phyloP scores from a whole-genome alignment of 2,797 vertebrate species.

The Heterohyrax brucei region DNA sequence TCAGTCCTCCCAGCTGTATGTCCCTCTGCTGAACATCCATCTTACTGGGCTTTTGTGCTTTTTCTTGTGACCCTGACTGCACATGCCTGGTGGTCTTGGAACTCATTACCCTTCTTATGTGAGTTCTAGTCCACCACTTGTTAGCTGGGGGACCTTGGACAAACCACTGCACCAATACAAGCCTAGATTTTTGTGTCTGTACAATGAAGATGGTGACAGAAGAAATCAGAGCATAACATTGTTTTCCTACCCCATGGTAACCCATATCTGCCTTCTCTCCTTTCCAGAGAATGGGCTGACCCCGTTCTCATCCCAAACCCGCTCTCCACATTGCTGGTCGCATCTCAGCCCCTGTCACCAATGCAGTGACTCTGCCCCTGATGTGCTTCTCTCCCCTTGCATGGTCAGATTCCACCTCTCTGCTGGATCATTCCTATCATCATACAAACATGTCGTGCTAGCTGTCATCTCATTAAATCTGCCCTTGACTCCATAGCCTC shows the following conservation, averaged over 20 bases:
- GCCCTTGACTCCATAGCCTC: not conserved
- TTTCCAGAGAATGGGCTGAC: not conserved
- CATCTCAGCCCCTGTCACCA: not conserved
- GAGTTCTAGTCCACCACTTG: not conserved
- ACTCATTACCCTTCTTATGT: not conserved
- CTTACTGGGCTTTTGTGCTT: not conserved
- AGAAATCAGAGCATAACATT: not conserved
- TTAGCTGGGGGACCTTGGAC: not conserved
- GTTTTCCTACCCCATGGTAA: not conserved
- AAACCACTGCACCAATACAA: not conserved
- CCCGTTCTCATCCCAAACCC: not conserved
- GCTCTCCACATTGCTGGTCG: not conserved
- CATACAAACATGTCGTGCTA: no score
- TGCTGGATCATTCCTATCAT: not conserved
- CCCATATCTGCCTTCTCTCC: not conserved
- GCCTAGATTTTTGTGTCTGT: not conserved
- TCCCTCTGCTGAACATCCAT: not conserved
- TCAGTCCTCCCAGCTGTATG: no score
- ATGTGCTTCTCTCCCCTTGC: not conserved
- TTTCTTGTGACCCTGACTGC: not conserved
- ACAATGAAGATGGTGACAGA: not conserved
- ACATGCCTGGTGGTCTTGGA: not conserved
- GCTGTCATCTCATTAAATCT: not conserved
- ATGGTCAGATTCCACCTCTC: not conserved
- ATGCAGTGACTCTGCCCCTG: not conserved